Conservation (phyloP, 2,113 vertebrate species). For the Vidua chalybeata region DNA sequence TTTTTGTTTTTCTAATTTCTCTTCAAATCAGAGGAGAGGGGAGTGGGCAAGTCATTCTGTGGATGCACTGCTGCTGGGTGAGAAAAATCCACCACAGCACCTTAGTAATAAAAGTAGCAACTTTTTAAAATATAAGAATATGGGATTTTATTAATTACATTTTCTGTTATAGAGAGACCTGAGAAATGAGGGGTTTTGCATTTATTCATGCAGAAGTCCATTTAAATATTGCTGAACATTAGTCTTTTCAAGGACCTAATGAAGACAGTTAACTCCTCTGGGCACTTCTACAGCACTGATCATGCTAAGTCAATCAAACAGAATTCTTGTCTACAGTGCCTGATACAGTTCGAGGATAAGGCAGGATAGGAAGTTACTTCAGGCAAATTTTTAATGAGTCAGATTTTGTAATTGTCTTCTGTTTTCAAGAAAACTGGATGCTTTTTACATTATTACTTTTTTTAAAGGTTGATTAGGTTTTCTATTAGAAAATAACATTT, state of each 20-base stretch:
- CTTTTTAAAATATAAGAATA: not conserved
- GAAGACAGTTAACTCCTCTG: not conserved
- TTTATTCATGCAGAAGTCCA: not conserved
- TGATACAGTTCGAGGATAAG: not conserved
- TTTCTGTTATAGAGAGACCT: not conserved
- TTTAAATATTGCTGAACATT: not conserved
- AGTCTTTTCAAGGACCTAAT: not conserved
- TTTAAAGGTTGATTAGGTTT: not conserved
- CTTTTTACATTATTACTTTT: not conserved
- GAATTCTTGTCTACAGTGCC: not conserved
- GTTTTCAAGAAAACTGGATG: not conserved
- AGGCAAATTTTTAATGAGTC: not conserved
- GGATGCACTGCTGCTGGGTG: not conserved
- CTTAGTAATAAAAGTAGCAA: not conserved
- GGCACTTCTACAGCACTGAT: not conserved
- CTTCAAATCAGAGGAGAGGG: not conserved
- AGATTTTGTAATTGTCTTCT: not conserved
- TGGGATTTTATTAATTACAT: not conserved
- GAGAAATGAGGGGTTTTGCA: not conserved
- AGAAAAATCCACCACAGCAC: not conserved
- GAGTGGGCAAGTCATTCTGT: accelerated
- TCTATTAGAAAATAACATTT: not conserved
- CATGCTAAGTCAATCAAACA: not conserved
- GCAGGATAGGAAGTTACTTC: not conserved
- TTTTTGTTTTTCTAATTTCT: not conserved